Base-by-base conservation (phyloP, 2,888 invertebrate genomes). In the Latrodectus elegans region DNA sequence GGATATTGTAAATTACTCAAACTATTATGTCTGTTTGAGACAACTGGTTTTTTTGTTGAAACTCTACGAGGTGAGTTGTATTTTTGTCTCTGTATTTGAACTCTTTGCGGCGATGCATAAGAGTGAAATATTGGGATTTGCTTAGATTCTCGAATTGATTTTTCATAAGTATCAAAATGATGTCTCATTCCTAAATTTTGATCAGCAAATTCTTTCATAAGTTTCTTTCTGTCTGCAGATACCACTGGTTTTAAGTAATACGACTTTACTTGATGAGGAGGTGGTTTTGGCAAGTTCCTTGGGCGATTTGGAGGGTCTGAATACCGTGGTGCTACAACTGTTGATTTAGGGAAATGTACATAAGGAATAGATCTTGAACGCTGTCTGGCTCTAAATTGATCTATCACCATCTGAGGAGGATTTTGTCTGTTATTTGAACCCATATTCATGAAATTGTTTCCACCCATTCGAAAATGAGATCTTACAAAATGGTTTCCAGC, bases 131-230 rank as follows among this genome's bases (percentile, higher is more conserved):
- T 51, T 68, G 75, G 71, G 17, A 51, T 9, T 51, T 52, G 52
- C 67, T 26, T 51, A 8, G 15, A 38, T 26, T 51, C 55, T 22
- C 72, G 38, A 15, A 67, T 22, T 49, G 81, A 73, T 49, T 77
- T 77, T 51, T 72, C 51, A 22, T 87, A 82, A 15, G 38, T 17
- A n/a, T 55, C 72, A 55, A 87, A 84, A 0, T 71, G 75, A 68
- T 52, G 70, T 4, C 17, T 49, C 11, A 68, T 52, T 68, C 67
- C 12, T 12, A 17, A 26, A 1, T 68, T 53, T 71, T 76, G 15
- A n/a, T 84, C 53, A 9, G 70, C 67, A 22, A 85, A 85, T n/a
- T 80, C 77, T n/a, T 49, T 71, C 51, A 26, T 52, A 14, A 81
- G 51, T n/a, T 49, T 68, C 51, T 60, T 53, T 15, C 38, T 72